phyloP scores from a whole-genome alignment of 2,888 invertebrate genomes.

The Pheosia gnoma region DNA sequence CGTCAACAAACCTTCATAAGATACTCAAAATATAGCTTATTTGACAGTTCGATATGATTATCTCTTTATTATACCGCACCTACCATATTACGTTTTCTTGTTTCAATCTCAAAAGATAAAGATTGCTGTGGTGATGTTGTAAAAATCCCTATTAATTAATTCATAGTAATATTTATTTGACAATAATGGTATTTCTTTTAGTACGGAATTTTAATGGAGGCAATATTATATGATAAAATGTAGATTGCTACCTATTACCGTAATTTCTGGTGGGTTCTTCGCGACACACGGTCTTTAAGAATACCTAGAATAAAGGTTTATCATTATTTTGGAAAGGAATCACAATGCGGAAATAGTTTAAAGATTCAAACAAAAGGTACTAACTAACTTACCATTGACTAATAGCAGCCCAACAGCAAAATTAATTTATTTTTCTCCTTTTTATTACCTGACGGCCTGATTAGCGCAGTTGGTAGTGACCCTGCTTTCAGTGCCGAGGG shows the following conservation, averaged over 20 bases:
- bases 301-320: neutral
- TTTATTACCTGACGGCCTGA: no score
- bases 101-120: constrained; percentile 5
- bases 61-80: constrained; percentile 8
- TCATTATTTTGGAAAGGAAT: neutral
- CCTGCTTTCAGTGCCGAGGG: no score
- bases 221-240: constrained; percentile 6
- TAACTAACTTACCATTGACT: no score
- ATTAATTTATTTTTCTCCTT: no score
- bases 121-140: neutral
- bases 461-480: no score
- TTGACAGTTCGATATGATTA: constrained; percentile 31
- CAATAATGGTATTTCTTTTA: constrained; percentile 7
- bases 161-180: constrained; percentile 4
- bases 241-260: constrained; percentile 17
- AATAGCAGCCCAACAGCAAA: no score
- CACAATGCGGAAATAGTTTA: no score
- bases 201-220: constrained; percentile 12
- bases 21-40: constrained; percentile 22
- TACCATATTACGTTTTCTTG: neutral
- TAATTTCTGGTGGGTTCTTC: constrained; percentile 28
- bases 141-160: neutral
- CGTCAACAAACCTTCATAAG: constrained; percentile 9
- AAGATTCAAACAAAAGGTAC: no score
- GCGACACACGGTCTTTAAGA: constrained; percentile 29